Base-by-base conservation (phyloP, 2,113 vertebrate genomes). In the Ptilorrhoa leucosticta region DNA sequence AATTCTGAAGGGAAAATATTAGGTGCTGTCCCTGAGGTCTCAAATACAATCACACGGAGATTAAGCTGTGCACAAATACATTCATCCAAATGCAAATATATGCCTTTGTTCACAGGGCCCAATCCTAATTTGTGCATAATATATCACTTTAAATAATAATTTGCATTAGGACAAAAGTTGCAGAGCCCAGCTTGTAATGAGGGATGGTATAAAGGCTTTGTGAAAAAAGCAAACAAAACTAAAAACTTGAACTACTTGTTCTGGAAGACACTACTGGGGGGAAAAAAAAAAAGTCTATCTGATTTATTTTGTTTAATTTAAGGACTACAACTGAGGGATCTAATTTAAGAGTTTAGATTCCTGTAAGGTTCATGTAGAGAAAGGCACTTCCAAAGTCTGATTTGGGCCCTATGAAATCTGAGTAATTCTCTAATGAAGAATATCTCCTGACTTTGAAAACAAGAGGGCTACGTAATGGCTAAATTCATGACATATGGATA, bases 291-390 rank as follows among this genome's bases (percentile, higher is more conserved):
- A 27, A 17, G 1, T 17, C 3, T 24, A 2, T 80, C 40, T 91
- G 73, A 80, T 87, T 93, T 90, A 65, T 79, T 93, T 20, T 4
- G 4, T 93, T 89, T 95, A 75, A 90, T 95, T 76, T 79, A 85
- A 90, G 48, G 53, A 40, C 57, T 64, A 33, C 11, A 80, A 6
- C 22, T 14, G 22, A 72, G 44, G 19, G 28, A 79, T 15, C 11
- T 68, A 48, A 76, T 82, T 91, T 63, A 64, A 84, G 33, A 56
- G 30, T 54, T 94, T 28, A 84, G 23, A n/a, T n/a, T n/a, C 37
- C 35, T 85, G 13, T 82, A 60, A 76, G 6, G 9, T 70, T 91
- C 33, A 23, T 26, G 11, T n/a, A 82, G 35, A 48, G 56, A 66
- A 81, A 81, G 28, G 7, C 17, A 31, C 9, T 71, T 71, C 27